Base-by-base conservation (phyloP, 1,140 invertebrate genomes). In the Mizuhopecten yessoensis region DNA sequence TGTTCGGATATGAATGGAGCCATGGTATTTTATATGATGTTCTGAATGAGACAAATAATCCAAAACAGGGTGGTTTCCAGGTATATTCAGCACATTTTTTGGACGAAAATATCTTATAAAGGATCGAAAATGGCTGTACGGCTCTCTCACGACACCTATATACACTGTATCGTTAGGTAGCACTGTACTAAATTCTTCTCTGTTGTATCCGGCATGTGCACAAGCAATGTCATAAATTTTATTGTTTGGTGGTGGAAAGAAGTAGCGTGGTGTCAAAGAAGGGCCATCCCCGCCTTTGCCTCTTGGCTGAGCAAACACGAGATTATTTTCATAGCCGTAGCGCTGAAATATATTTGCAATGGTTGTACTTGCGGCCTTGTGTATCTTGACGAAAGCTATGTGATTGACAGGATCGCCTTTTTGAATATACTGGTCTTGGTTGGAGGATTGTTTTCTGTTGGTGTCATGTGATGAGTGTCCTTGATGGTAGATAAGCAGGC, bases 331-430 rank as follows among this genome's bases (percentile, higher is more conserved):
- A 92, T 97, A 94, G 15, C 96, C 97, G 93, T 95, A 97, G 34
- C 97, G 92, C 92, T 97, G 93, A 17, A 97, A 93, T 87, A 97
- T 96, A 92, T 97, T 97, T 90, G 97, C 96, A 5, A 97, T 92
- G 0, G 97, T 97, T 20, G 96, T 96, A 89, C 97, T 97, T 9
- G 96, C 97, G 90, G 96, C 97, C 95, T 97, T 97, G 94, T 97
- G 94, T 0, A 94, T 91, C 90, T 95, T 95, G 0, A 95, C 42
- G 45, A 95, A 95, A 11, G 92, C 91, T 17, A 95, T 39, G 34
- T 94, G 93, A 23, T 49, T 49, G 45, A 15, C 45, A 1, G 45
- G 45, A 7, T 13, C 13, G 13, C 13, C 36, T 13, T 39, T 5
- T 39, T 13, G 36, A 13, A 39, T 39, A 13, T 39, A 39, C 13